phyloP scores from a whole-genome alignment of 2,113 vertebrate genomes.

The Paratilapia polleni region DNA sequence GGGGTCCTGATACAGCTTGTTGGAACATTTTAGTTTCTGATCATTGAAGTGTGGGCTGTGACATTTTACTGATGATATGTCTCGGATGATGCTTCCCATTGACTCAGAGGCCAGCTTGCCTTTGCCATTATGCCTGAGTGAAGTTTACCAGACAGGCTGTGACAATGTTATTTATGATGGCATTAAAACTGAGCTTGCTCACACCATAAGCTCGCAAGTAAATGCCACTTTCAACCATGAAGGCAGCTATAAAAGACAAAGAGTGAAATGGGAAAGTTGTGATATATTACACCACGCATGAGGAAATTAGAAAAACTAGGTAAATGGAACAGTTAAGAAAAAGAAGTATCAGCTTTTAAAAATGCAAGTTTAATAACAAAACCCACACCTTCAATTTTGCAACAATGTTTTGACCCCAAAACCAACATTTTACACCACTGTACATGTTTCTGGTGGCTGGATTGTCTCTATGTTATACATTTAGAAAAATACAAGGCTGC shows the following conservation, averaged over 20 bases:
- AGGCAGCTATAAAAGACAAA: conserved; percentile 43
- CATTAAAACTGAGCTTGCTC: conserved; percentile 67
- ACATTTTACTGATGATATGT: conserved; percentile 59
- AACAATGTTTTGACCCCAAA: background rate
- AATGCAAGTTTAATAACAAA: background rate
- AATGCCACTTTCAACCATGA: conserved; percentile 51
- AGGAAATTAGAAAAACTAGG: background rate
- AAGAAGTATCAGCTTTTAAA: background rate
- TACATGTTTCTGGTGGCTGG: background rate
- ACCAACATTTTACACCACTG: background rate
- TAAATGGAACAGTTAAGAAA: background rate
- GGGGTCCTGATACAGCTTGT: background rate
- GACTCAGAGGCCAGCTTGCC: conserved; percentile 20
- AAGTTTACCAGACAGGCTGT: conserved; percentile 68
- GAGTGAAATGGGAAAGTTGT: conserved; percentile 21
- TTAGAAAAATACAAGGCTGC: background rate
- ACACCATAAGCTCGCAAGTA: conserved; percentile 42
- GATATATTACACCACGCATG: conserved; percentile 7
- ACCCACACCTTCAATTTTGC: background rate
- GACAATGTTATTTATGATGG: conserved; percentile 71
- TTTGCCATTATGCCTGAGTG: conserved; percentile 29
- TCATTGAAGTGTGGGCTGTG: conserved; percentile 42
- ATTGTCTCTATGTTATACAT: background rate
- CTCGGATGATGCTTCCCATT: conserved; percentile 31
- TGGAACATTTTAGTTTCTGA: conserved; percentile 25